Conservation (phyloP, 1,140 invertebrate species). For the Babylonia areolata region DNA sequence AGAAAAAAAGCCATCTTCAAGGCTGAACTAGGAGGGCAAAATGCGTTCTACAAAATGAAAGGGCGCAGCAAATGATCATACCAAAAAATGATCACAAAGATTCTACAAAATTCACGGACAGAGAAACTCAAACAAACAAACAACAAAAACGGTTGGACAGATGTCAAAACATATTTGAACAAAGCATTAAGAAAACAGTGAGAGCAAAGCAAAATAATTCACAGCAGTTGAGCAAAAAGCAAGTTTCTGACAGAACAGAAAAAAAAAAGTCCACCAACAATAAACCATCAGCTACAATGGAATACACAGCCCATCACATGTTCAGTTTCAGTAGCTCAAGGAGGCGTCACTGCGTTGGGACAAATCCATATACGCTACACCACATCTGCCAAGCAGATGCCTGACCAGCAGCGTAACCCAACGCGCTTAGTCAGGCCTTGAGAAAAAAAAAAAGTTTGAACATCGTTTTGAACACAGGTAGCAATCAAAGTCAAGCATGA, state of each 20-base stretch:
- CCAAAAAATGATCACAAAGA: no score
- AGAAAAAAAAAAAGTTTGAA: no score
- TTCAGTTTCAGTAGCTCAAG: no score
- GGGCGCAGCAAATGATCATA: no score
- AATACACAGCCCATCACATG: background rate
- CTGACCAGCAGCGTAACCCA: no score
- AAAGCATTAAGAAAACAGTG: background rate
- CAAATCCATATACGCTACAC: no score
- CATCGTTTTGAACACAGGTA: background rate
- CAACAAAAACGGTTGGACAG: background rate
- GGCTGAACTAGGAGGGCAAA: background rate
- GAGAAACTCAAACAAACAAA: background rate
- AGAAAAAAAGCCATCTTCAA: background rate
- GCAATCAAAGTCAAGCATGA: background rate
- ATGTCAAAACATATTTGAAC: background rate
- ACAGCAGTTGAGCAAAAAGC: constrained; percentile 7
- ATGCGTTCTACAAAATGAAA: background rate
- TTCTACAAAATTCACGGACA: no score
- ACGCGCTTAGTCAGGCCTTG: no score
- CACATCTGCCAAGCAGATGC: no score
- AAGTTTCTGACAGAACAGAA: background rate
- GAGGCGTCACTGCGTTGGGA: no score
- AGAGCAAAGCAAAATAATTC: constrained; percentile 2
- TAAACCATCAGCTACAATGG: background rate
- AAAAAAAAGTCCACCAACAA: background rate